Percentiles rank a stretch among this genome's conserved stretches.
Evolutionary conservation across 2,888 invertebrate genomes (phyloP).

Genomic region (Leucophora obtusa): DNA sequence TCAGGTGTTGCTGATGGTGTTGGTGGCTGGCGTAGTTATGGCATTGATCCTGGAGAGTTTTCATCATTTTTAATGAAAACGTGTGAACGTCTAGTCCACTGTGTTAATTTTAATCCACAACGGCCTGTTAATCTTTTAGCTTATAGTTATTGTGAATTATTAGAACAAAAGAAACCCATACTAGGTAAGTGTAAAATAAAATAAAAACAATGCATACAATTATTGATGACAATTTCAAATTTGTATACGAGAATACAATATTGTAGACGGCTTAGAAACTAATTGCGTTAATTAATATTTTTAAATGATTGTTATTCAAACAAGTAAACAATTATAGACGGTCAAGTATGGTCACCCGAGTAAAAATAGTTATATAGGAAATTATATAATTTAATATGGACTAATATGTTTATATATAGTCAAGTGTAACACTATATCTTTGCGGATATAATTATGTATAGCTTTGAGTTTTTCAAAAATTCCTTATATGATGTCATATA

Average conservation of each 20-base stretch:
- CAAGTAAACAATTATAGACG: no score
- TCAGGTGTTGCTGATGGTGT: conserved; percentile 99
- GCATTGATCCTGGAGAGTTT: conserved; percentile 98
- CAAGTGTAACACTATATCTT: no score
- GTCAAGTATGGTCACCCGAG: no score
- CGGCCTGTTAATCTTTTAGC: conserved; percentile 94
- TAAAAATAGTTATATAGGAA: no score
- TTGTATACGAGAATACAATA: neutral
- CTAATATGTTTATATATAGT: no score
- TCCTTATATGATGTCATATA: no score
- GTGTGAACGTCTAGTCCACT: conserved; percentile 93
- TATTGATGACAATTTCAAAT: neutral
- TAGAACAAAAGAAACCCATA: conserved; percentile 94
- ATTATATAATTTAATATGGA: no score
- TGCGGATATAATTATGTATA: no score
- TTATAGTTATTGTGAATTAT: conserved; percentile 93
- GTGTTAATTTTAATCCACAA: conserved; percentile 91
- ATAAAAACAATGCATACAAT: neutral
- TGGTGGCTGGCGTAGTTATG: conserved; percentile 98
- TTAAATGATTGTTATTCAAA: neutral
- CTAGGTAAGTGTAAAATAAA: conserved; percentile 82
- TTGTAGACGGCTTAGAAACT: neutral
- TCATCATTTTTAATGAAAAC: conserved; percentile 95
- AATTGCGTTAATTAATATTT: neutral
- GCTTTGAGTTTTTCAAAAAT: no score